Base-by-base conservation (phyloP, 2,113 vertebrate genomes). In the Nothobranchius furzeri region DNA sequence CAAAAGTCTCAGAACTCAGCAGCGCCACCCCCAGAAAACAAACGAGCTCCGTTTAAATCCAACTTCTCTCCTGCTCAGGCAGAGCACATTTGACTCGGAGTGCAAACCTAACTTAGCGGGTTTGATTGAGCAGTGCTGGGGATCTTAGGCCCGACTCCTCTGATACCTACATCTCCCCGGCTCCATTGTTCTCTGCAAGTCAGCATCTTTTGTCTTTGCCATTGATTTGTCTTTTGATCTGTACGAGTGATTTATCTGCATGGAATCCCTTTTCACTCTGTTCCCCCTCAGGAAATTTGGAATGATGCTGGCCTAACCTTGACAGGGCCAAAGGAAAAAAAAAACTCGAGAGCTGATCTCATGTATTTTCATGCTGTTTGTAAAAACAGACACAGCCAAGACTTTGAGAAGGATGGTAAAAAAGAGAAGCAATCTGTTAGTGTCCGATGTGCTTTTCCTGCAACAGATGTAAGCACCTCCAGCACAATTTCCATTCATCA, bases 191-290 rank as follows among this genome's bases (percentile, higher is more conserved):
- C 89, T 81, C 81, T 59, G 76, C 87, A 37, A 89, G 75, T 93
- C 90, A 88, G 91, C 90, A 89, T 93, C 92, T 93, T 92, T 93
- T 91, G 91, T 93, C 89, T 91, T 81, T 86, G 89, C 87, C 87
- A 83, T 86, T 85, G 89, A 91, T 92, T 93, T 89, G 85, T 90
- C 91, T 92, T 93, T 93, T 93, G 89, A 93, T 93, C 88, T 92
- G 82, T 76, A 81, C 69, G 76, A 89, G 85, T 91, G 89, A 93
- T 94, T 93, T 91, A 93, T 94, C 91, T 91, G 86, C 87, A 89
- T 89, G 84, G 87, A 91, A 87, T 92, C 90, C 78, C 85, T 91
- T 92, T 90, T 90, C 85, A 83, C 78, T 79, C 74, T 79, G 73
- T 86, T 84, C 85, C 87, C 86, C 91, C 90, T 87, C 87, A 91